Percentiles rank a stretch among this genome's conserved stretches.
phyloP scores from a whole-genome alignment of 2,797 vertebrate species.

The Acanthurus lineatus region DNA sequence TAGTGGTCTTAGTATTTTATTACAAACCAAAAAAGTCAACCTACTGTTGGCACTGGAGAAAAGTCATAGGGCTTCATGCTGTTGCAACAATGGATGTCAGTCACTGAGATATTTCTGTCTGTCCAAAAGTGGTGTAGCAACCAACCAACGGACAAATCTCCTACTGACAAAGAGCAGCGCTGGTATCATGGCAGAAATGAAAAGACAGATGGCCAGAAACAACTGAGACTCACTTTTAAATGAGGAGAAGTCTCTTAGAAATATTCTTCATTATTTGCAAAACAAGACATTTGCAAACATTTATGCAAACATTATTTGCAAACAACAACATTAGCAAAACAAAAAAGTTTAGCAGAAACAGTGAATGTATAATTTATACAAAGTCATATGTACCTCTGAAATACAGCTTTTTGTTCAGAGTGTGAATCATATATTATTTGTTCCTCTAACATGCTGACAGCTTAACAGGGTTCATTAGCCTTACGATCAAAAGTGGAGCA shows the following conservation, averaged over 20 bases:
- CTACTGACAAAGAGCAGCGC: neutral
- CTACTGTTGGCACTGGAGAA: neutral
- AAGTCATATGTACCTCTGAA: conserved; percentile 15
- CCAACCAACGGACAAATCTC: neutral
- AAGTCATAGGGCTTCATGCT: neutral
- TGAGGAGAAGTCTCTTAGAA: conserved; percentile 16
- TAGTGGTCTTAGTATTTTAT: neutral
- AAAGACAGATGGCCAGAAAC: conserved; percentile 26
- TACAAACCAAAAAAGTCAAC: neutral
- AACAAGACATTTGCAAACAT: no score
- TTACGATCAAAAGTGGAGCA: no score
- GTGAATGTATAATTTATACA: conserved; percentile 2
- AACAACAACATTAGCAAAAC: conserved; percentile 21
- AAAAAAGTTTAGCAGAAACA: neutral
- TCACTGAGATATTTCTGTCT: neutral
- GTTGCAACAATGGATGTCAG: neutral
- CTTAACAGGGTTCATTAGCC: no score
- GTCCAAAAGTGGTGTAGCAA: neutral
- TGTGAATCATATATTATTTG: conserved; percentile 1
- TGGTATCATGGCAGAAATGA: neutral
- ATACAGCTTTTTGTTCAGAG: conserved; percentile 1
- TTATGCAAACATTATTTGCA: no score
- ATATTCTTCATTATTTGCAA: neutral
- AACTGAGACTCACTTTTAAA: conserved; percentile 19
- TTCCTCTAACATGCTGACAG: neutral